Conservation (phyloP, 2,888 invertebrate genomes). For the Taenaris catops region DNA sequence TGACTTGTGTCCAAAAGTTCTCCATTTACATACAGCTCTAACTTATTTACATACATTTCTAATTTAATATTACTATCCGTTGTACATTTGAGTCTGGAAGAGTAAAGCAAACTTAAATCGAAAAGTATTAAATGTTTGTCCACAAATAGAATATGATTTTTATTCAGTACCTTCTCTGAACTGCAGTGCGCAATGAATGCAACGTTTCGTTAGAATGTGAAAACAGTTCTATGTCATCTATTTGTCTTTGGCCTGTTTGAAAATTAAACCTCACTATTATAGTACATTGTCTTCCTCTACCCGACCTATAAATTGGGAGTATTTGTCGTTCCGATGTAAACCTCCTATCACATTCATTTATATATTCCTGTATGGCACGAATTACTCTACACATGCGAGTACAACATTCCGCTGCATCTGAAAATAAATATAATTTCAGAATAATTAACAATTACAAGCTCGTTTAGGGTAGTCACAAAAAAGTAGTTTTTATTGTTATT, state of each 20-base stretch:
- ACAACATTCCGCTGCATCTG: conserved; percentile 64
- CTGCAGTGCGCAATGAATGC: conserved; percentile 89
- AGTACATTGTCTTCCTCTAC: conserved; percentile 93
- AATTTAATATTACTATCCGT: conserved; percentile 87
- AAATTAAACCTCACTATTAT: conserved; percentile 89
- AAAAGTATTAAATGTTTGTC: conserved; percentile 9
- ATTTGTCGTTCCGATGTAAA: conserved; percentile 93
- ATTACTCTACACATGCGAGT: conserved; percentile 93
- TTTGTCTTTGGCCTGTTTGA: conserved; percentile 91
- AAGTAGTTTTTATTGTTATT: too few relatives aligned
- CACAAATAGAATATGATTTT: conserved; percentile 1
- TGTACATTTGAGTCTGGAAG: conserved; percentile 65
- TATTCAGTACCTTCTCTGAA: conserved; percentile 80
- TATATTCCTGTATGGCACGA: conserved; percentile 96
- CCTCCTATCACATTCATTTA: conserved; percentile 95
- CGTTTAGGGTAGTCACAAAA: too few relatives aligned
- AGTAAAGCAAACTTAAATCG: conserved; percentile 19
- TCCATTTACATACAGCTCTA: conserved; percentile 94
- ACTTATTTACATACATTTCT: conserved; percentile 94
- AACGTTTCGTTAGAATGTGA: conserved; percentile 97
- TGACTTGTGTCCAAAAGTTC: conserved; percentile 93
- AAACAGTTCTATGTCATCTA: conserved; percentile 94
- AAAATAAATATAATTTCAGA: conserved; percentile 24
- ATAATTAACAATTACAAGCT: too few relatives aligned
- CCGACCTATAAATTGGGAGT: conserved; percentile 93